Percentiles rank a stretch among this genome's conserved stretches.
Evolutionary conservation across 1,140 invertebrate genomes (phyloP).

Genomic region (Drosophila quadrilineata): DNA sequence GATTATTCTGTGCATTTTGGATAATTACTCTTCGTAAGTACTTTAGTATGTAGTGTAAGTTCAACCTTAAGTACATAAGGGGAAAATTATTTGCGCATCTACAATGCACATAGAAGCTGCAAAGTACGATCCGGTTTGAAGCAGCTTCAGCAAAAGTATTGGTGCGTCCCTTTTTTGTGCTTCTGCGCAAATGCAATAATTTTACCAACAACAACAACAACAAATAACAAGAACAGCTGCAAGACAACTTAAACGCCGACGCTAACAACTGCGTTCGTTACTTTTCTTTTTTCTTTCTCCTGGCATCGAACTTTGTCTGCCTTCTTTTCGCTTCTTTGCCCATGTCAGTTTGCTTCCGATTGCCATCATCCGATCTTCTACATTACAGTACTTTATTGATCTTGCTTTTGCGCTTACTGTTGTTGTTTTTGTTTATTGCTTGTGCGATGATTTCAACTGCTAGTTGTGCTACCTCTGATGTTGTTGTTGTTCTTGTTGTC

Average conservation of each 20-base stretch:
- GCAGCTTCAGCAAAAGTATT: background rate
- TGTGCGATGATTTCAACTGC: slow-evolving; percentile 20
- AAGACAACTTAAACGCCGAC: slow-evolving; percentile 31
- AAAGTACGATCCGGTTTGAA: slow-evolving; percentile 31
- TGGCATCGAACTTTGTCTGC: slow-evolving; percentile 24
- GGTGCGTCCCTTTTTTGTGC: slow-evolving; percentile 36
- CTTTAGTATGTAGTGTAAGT: too few relatives aligned
- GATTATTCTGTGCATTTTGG: too few relatives aligned
- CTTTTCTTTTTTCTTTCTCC: slow-evolving; percentile 11
- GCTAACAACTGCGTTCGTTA: slow-evolving; percentile 42
- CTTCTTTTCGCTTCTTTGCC: slow-evolving; percentile 42
- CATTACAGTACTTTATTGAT: background rate
- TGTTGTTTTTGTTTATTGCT: slow-evolving; percentile 15
- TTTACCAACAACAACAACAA: background rate
- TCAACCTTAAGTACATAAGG: slow-evolving; percentile 1
- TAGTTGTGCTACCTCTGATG: slow-evolving; percentile 1
- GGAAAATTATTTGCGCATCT: background rate
- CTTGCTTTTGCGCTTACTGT: slow-evolving; percentile 10
- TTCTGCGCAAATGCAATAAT: slow-evolving; percentile 34
- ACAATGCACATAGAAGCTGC: slow-evolving; percentile 1
- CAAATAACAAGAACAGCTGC: slow-evolving; percentile 35
- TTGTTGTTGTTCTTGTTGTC: slow-evolving; percentile 18
- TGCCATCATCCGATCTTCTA: slow-evolving; percentile 16
- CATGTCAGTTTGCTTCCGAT: slow-evolving; percentile 26
- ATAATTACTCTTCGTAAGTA: too few relatives aligned